Conservation (phyloP, 2,888 invertebrate species). For the Brachynemurus nebulosus region DNA sequence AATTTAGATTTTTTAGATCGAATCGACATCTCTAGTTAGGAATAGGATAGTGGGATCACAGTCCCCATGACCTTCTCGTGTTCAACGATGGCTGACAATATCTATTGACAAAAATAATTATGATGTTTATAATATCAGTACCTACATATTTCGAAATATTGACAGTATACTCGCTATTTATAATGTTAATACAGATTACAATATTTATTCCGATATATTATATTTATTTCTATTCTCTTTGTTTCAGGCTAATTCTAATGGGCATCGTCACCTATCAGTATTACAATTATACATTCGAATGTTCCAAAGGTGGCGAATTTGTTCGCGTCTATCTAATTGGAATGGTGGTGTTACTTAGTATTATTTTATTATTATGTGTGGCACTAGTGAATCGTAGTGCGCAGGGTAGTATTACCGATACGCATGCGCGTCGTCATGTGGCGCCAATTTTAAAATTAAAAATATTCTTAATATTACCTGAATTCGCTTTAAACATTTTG, state of each 20-base stretch:
- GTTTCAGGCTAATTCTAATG: conserved; percentile 48
- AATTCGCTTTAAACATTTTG: conserved; percentile 63
- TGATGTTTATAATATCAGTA: too few species aligned
- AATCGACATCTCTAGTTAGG: too few species aligned
- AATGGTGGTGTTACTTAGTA: conserved; percentile 46
- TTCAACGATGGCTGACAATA: too few species aligned
- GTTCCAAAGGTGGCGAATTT: conserved; percentile 52
- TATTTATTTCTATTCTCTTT: conserved; percentile 12
- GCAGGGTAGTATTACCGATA: conserved; percentile 65
- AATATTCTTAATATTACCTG: conserved; percentile 59
- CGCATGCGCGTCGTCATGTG: conserved; percentile 52
- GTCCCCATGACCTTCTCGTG: too few species aligned
- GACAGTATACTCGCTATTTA: too few species aligned
- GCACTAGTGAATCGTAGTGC: conserved; percentile 56
- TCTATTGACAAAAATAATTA: too few species aligned
- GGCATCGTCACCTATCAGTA: conserved; percentile 49
- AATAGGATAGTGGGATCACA: too few species aligned
- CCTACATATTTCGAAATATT: too few species aligned
- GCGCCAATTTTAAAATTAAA: conserved; percentile 57
- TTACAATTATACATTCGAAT: conserved; percentile 53
- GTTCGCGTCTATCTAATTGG: conserved; percentile 61
- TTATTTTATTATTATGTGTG: conserved; percentile 47
- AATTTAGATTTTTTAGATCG: too few species aligned
- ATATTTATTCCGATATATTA: too few species aligned
- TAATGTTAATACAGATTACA: too few species aligned